Base-by-base conservation (phyloP, 2,888 invertebrate species). In the Bembecia ichneumoniformis region DNA sequence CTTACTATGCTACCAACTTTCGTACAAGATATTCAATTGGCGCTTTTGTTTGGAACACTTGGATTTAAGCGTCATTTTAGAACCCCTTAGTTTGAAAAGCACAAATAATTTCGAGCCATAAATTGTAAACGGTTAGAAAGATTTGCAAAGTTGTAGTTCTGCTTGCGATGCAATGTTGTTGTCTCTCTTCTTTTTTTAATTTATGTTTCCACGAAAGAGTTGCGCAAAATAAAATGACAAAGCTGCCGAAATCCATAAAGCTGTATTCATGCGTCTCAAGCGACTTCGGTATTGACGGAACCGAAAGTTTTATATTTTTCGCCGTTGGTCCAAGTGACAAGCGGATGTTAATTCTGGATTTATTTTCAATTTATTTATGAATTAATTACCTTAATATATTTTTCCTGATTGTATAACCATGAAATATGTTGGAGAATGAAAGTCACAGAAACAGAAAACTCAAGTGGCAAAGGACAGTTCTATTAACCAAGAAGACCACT, bases 171-270 rank as follows among this genome's bases (percentile, higher is more conserved):
- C 44, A 13, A 44, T 13, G 10, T 20, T 5, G 20, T 20, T 20
- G 20, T 9, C 28, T 28, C 28, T 28, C n/a, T 44, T 3, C 7
- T 15, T 44, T 44, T 16, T 11, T 15, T 17, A 13, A 40, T 13
- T 40, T n/a, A 13, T 11, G 44, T 13, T 44, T 44, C 44, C 17
- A 15, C 65, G 65, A 46, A 46, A 20, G 13, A 35, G 45, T 14
- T 28, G 20, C 28, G 34, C 40, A 34, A 71, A 74, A 74, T 72
- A 74, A 74, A 74, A 69, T 66, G 66, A 69, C 49, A 71, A 68
- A 67, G 76, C 77, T 77, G 81, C 79, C 83, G 82, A 83, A 82
- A 82, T 77, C 67, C 82, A 82, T 82, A 82, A 84, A 82, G 65
- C 61, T 54, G 57, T 59, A 63, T 63, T 72, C 74, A 77, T 80